Conservation (phyloP, 2,797 vertebrate genomes). For the Lophius americanus region DNA sequence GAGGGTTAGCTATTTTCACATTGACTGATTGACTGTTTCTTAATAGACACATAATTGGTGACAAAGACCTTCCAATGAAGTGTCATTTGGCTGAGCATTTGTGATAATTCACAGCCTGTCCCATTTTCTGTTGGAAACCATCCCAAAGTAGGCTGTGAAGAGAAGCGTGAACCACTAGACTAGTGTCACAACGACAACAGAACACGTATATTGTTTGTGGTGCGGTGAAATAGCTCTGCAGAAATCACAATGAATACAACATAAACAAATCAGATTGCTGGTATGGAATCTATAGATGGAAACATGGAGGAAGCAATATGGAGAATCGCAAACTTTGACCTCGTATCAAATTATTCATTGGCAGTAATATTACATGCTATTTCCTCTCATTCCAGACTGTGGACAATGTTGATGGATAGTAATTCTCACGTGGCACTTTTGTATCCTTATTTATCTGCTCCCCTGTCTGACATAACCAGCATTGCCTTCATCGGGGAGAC, state of each 20-base stretch:
- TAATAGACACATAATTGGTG: slow-evolving; percentile 99
- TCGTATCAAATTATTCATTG: slow-evolving; percentile 76
- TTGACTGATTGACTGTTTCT: slow-evolving; percentile 96
- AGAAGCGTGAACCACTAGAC: slow-evolving; percentile 68
- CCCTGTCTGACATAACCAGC: slow-evolving; percentile 60
- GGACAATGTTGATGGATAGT: slow-evolving; percentile 74
- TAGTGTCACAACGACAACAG: slow-evolving; percentile 59
- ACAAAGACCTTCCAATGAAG: slow-evolving; percentile 97
- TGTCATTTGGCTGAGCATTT: slow-evolving; percentile 88
- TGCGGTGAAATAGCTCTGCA: slow-evolving; percentile 47
- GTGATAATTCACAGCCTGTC: slow-evolving; percentile 87
- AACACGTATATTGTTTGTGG: slow-evolving; percentile 58
- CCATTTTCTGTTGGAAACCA: slow-evolving; percentile 83
- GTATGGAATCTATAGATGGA: slow-evolving; percentile 63
- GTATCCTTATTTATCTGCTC: slow-evolving; percentile 75
- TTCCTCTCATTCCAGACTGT: slow-evolving; percentile 70
- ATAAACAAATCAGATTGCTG: slow-evolving; percentile 62
- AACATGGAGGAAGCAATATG: slow-evolving; percentile 66
- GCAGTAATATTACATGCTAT: slow-evolving; percentile 73
- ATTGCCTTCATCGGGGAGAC: slow-evolving; percentile 61
- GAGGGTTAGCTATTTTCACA: slow-evolving; percentile 92
- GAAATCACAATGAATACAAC: slow-evolving; percentile 57
- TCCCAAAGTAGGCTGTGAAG: slow-evolving; percentile 77
- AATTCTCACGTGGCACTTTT: slow-evolving; percentile 76
- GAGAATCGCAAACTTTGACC: slow-evolving; percentile 70